These are phyloP conservation scores for Eucidaris tribuloides DNA, from an alignment of 35 echinoderm and acorn worm species.

Conservation along the genomic window DNA sequence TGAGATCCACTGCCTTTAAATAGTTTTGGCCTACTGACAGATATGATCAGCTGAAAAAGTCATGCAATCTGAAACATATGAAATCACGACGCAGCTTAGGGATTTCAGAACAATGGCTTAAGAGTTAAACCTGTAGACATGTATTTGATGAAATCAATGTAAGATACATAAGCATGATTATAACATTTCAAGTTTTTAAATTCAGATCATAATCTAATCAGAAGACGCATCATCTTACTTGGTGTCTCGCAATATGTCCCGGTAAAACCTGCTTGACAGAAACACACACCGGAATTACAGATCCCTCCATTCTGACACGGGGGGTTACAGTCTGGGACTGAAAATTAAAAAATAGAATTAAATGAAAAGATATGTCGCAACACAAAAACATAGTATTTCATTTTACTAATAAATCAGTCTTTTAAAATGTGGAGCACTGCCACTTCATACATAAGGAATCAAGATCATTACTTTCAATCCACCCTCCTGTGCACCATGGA, in stretches of 20 bases:
- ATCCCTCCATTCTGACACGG: conserved; percentile 79
- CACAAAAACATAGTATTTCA: too few species aligned
- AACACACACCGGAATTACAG: conserved; percentile 67
- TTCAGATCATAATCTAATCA: too few species aligned
- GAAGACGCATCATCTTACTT: conserved; percentile 52
- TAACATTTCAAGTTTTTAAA: too few species aligned
- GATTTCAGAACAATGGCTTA: background rate
- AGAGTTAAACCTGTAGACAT: background rate
- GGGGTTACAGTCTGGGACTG: conserved; percentile 57
- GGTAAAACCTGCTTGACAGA: conserved; percentile 54
- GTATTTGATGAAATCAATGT: background rate
- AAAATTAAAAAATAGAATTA: background rate
- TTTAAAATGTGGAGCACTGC: background rate
- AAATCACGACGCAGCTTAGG: background rate
- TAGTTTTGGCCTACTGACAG: too few species aligned
- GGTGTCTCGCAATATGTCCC: conserved; percentile 58
- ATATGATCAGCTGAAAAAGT: too few species aligned
- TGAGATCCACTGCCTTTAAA: too few species aligned
- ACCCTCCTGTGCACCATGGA: background rate
- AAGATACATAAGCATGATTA: background rate
- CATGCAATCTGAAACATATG: too few species aligned
- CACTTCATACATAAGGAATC: background rate
- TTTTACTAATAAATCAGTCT: background rate
- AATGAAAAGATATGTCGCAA: background rate
- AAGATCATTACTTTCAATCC: background rate